phyloP scores from a whole-genome alignment of 2,113 vertebrate species.

The Scopus umbretta region DNA sequence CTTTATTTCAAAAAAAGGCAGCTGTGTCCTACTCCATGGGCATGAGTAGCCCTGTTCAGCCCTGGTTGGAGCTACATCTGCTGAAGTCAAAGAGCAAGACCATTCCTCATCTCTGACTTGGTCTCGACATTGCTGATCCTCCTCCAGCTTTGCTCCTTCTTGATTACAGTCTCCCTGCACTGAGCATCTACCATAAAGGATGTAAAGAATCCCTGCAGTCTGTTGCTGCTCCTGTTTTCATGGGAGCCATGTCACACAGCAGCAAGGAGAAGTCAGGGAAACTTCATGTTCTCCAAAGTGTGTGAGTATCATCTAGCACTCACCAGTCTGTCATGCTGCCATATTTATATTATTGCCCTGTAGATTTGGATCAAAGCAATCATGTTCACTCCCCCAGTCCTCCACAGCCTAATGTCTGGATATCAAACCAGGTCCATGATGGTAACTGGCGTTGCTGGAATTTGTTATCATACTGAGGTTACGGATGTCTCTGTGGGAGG shows the following conservation, averaged over 20 bases:
- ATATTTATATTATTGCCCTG: rapidly evolving
- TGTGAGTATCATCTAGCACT: background rate
- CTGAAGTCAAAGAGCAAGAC: background rate
- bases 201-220: background rate
- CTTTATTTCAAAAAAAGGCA: background rate
- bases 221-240: rapidly evolving
- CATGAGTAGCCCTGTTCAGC: background rate
- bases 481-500: background rate
- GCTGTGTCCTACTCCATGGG: background rate
- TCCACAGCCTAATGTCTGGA: background rate
- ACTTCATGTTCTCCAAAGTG: rapidly evolving
- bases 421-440: rapidly evolving
- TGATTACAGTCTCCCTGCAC: background rate
- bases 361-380: background rate
- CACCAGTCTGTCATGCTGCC: background rate
- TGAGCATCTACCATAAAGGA: background rate
- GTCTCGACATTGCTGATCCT: rapidly evolving
- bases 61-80: background rate
- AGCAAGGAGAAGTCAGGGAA: background rate
- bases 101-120: background rate
- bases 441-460: background rate
- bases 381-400: too few relatives aligned
- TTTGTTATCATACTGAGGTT: background rate
- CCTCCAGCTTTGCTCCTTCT: background rate
- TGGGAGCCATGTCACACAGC: rapidly evolving